Evolutionary conservation across 2,888 invertebrate genomes (phyloP).

Genomic region (Eupeodes latifasciatus): DNA sequence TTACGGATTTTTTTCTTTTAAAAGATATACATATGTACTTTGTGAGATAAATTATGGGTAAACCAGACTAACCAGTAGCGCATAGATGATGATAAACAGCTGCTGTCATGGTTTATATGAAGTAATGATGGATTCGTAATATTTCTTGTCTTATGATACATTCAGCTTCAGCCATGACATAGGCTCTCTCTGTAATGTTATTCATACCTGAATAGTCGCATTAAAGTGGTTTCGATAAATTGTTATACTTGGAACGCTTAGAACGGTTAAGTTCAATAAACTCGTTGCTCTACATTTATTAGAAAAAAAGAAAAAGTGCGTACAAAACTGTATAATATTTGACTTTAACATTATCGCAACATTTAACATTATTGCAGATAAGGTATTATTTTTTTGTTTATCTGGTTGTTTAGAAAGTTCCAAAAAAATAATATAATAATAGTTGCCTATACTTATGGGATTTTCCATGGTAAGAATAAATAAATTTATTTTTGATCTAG

Average conservation of each 20-base stretch:
- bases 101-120: conserved; percentile 20
- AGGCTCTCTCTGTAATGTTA: neutral
- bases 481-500: no score
- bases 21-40: neutral
- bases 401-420: no score
- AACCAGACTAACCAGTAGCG: conserved; percentile 51
- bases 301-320: no score
- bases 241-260: neutral
- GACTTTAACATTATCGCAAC: no score
- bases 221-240: neutral
- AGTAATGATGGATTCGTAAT: conserved; percentile 15
- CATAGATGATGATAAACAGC: conserved; percentile 37
- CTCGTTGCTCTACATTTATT: neutral
- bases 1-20: neutral
- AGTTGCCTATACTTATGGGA: no score
- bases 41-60: neutral
- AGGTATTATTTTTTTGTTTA: no score
- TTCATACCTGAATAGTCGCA: neutral
- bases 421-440: no score
- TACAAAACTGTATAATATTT: no score
- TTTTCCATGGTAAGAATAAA: no score
- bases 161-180: neutral
- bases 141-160: neutral
- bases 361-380: no score
- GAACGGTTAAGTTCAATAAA: neutral